Percentiles rank a stretch among this genome's conserved stretches.
phyloP scores from a whole-genome alignment of 2,888 invertebrate genomes.

The Cistogaster globosa region DNA sequence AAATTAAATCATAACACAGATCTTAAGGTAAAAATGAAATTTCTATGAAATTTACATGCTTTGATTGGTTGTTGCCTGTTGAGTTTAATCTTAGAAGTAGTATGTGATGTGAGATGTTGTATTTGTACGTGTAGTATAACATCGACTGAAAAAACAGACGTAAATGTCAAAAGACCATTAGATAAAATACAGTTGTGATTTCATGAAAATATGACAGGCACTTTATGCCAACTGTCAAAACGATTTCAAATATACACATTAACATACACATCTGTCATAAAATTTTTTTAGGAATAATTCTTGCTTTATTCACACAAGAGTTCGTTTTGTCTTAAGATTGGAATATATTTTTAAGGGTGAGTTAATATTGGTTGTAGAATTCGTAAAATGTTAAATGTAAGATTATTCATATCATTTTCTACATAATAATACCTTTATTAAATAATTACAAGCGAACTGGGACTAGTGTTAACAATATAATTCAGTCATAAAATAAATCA shows the following conservation, averaged over 20 bases:
- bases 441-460: no score
- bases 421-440: no score
- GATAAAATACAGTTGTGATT: constrained; percentile 70
- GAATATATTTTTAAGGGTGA: not conserved
- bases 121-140: constrained; percentile 22
- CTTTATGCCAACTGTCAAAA: constrained; percentile 72
- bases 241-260: constrained; percentile 6
- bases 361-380: not conserved
- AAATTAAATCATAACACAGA: constrained; percentile 1
- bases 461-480: no score
- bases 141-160: constrained; percentile 46
- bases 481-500: no score
- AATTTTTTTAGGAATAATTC: constrained; percentile 26
- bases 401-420: no score
- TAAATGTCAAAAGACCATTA: constrained; percentile 71
- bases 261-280: not conserved
- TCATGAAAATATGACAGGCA: constrained; percentile 70
- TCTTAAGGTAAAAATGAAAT: constrained; percentile 12
- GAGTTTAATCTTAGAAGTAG: not conserved
- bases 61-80: constrained; percentile 1
- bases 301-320: constrained; percentile 15
- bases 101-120: constrained; percentile 13
- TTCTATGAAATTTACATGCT: constrained; percentile 39
- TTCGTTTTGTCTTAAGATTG: constrained; percentile 26
- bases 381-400: not conserved